Percentiles rank a stretch among this genome's conserved stretches.
phyloP scores from a whole-genome alignment of 64 coral and sea anemone genomes.

The Anthopleura sola region DNA sequence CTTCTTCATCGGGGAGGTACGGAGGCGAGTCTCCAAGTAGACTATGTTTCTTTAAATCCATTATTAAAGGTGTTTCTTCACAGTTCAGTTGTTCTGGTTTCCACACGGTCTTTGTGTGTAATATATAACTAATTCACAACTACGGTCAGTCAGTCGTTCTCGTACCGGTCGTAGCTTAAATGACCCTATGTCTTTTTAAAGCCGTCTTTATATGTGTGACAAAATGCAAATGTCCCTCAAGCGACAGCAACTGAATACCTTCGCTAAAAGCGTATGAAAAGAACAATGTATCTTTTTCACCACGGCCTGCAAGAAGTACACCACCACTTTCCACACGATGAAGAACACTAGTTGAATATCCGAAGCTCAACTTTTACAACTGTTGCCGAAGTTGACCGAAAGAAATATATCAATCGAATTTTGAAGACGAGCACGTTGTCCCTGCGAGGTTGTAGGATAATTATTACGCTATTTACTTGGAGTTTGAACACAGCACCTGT shows the following conservation, averaged over 20 bases:
- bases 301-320: too few species aligned
- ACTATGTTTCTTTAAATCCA: not conserved
- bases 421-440: not conserved
- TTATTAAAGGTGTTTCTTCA: not conserved
- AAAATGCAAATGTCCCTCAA: not conserved
- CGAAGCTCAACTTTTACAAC: too few species aligned
- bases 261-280: not conserved
- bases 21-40: constrained; percentile 2
- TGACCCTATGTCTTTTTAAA: not conserved
- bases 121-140: not conserved
- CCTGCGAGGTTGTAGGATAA: not conserved
- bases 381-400: not conserved
- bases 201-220: not conserved
- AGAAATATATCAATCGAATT: not conserved
- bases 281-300: not conserved
- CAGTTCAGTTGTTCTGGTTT: constrained; percentile 2
- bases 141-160: not conserved
- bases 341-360: too few species aligned
- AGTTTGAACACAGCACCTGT: constrained; percentile 7
- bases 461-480: not conserved
- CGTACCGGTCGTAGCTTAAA: not conserved
- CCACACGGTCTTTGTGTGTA: not conserved
- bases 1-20: constrained; percentile 9
- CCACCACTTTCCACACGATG: too few species aligned
- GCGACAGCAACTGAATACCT: not conserved